Percentiles rank a stretch among this genome's conserved stretches.
Evolutionary conservation across 2,797 vertebrate genomes (phyloP).

Genomic region (Arnoldichthys spilopterus): DNA sequence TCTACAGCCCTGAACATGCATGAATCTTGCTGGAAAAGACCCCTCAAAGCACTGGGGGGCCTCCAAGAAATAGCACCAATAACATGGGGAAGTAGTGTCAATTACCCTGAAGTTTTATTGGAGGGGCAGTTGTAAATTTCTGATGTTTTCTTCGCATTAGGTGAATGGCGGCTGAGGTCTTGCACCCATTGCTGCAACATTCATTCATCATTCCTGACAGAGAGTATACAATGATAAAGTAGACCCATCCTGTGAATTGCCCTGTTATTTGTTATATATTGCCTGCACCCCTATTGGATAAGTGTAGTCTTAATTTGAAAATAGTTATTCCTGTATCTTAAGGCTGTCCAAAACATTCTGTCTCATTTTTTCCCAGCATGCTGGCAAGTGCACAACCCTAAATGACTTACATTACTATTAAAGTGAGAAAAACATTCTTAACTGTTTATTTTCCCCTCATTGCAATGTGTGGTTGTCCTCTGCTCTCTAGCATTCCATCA

Average conservation of each 20-base stretch:
- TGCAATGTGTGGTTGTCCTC: conserved; percentile 15
- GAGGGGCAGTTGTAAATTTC: neutral
- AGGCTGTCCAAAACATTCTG: neutral
- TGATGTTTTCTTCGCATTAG: neutral
- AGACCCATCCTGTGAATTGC: neutral
- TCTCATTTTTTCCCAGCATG: conserved; percentile 8
- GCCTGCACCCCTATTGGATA: neutral
- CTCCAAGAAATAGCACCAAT: conserved; percentile 37
- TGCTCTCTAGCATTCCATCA: conserved; percentile 13
- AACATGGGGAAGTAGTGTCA: conserved; percentile 22
- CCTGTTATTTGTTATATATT: neutral
- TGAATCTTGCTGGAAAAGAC: conserved; percentile 47
- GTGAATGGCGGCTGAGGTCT: neutral
- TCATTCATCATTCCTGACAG: conserved; percentile 23
- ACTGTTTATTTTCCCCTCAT: conserved; percentile 1
- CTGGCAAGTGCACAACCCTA: neutral
- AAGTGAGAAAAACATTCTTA: conserved; percentile 14
- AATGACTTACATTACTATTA: conserved; percentile 12
- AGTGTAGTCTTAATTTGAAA: conserved; percentile 19
- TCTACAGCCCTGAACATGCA: conserved; percentile 25
- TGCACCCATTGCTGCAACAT: neutral
- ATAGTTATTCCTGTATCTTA: neutral
- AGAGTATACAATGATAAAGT: neutral
- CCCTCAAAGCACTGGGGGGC: conserved; percentile 42
- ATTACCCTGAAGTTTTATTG: conserved; percentile 10